Evolutionary conservation across 2,113 vertebrate genomes (phyloP).

Genomic region (Oplegnathus fasciatus): DNA sequence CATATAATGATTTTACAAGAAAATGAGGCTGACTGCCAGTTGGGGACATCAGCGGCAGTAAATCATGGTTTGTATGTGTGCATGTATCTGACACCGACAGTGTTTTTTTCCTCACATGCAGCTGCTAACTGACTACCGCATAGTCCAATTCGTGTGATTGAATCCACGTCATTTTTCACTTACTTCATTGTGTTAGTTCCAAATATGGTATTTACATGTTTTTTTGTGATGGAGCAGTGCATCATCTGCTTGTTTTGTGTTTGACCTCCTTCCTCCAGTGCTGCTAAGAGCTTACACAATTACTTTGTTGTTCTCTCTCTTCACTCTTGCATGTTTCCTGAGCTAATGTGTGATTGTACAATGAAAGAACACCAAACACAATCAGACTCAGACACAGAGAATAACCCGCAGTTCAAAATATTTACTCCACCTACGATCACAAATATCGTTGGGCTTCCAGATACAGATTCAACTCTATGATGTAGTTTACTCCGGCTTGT

Average conservation of each 20-base stretch:
- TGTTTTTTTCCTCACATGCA: background rate
- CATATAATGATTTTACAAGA: slow-evolving; percentile 22
- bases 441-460: slow-evolving; percentile 8
- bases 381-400: background rate
- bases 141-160: background rate
- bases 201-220: background rate
- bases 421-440: slow-evolving; percentile 13
- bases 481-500: background rate
- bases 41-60: background rate
- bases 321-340: slow-evolving; percentile 4
- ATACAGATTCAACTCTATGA: slow-evolving; percentile 4
- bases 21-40: background rate
- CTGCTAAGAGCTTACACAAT: background rate
- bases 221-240: background rate
- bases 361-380: background rate
- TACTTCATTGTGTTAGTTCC: background rate
- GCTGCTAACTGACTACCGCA: background rate
- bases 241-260: slow-evolving; percentile 11
- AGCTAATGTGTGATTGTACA: background rate
- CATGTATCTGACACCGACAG: background rate
- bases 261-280: slow-evolving; percentile 1
- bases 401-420: background rate
- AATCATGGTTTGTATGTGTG: background rate
- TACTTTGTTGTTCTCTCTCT: background rate
- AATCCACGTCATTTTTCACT: background rate